phyloP scores from a whole-genome alignment of 1,140 invertebrate genomes.

The Formica selysi region DNA sequence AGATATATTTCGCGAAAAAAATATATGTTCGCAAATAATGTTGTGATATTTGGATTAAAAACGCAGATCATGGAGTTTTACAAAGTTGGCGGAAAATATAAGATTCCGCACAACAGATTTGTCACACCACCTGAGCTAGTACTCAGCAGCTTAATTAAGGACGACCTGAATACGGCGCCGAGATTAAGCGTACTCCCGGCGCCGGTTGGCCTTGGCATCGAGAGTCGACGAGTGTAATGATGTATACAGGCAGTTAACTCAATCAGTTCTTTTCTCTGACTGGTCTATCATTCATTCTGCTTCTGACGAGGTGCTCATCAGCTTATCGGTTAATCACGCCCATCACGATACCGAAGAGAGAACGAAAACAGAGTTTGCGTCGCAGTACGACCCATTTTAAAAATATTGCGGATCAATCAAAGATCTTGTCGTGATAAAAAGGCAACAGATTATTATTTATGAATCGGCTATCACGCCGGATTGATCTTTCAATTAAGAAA shows the following conservation, averaged over 20 bases:
- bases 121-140: slow-evolving; percentile 8
- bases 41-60: not conserved
- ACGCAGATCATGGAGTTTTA: not conserved
- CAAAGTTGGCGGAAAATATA: not conserved
- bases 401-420: slow-evolving; percentile 15
- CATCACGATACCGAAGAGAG: slow-evolving; percentile 54
- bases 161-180: slow-evolving; percentile 71
- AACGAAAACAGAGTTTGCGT: not conserved
- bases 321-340: slow-evolving; percentile 65
- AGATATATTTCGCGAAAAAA: not conserved
- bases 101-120: slow-evolving; percentile 15
- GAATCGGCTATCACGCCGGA: not conserved
- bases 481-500: not conserved
- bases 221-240: slow-evolving; percentile 69
- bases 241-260: slow-evolving; percentile 72
- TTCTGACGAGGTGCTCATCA: slow-evolving; percentile 67
- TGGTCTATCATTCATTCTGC: slow-evolving; percentile 72
- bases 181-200: slow-evolving; percentile 67
- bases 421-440: not conserved
- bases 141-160: slow-evolving; percentile 72
- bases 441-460: not conserved
- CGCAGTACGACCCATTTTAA: not conserved
- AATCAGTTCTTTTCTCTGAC: slow-evolving; percentile 73
- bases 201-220: slow-evolving; percentile 67
- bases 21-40: too few relatives aligned